Percentiles rank a stretch among this genome's conserved stretches.
These are phyloP conservation scores for Charadrius vociferus DNA, from an alignment of 2,113 vertebrate species.

Conservation along the genomic window DNA sequence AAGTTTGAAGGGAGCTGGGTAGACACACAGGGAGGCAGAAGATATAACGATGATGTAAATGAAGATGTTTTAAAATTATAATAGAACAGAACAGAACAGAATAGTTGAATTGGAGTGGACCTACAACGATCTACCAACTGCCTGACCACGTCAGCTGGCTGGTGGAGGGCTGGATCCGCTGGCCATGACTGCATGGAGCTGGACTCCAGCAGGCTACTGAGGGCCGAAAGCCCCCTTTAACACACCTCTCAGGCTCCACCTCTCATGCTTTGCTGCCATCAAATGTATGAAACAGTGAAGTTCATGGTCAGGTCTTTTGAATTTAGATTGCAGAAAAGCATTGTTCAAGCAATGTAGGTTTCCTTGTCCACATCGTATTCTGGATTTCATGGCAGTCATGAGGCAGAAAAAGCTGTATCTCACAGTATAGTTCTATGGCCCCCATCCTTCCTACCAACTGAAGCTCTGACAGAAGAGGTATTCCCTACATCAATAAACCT, in stretches of 20 bases:
- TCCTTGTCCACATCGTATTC: background rate
- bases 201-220: background rate
- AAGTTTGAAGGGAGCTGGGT: background rate
- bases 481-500: background rate
- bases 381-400: background rate
- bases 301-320: background rate
- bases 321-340: background rate
- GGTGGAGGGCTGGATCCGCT: background rate
- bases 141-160: background rate
- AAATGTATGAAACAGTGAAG: background rate
- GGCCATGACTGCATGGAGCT: accelerated
- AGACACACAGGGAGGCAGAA: background rate
- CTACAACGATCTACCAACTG: background rate
- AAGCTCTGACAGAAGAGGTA: background rate
- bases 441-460: background rate
- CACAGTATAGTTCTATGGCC: accelerated
- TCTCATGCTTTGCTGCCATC: background rate
- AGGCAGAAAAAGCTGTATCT: background rate
- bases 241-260: background rate
- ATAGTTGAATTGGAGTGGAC: background rate
- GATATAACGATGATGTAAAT: background rate
- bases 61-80: background rate
- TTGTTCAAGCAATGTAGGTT: accelerated
- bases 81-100: background rate
- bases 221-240: background rate